Evolutionary conservation across 2,888 invertebrate genomes (phyloP).

Genomic region (Hemithea aestivaria): DNA sequence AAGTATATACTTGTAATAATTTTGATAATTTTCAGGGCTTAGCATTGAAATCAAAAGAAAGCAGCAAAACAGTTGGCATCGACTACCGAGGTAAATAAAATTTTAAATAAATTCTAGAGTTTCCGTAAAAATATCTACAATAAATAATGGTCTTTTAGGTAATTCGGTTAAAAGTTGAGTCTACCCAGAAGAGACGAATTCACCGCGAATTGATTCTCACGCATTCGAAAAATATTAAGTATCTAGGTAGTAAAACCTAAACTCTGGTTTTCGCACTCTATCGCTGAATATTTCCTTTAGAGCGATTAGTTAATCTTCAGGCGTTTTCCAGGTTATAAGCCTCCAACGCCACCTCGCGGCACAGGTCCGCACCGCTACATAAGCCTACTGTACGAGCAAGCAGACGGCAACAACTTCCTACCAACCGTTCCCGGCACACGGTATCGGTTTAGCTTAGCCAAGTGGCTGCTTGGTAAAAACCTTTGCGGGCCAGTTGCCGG

Average conservation of each 20-base stretch:
- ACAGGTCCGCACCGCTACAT: slow-evolving; percentile 68
- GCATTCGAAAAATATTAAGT: no score
- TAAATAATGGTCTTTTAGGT: no score
- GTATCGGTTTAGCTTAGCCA: slow-evolving; percentile 52
- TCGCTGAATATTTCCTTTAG: no score
- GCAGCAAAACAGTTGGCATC: slow-evolving; percentile 61
- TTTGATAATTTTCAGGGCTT: slow-evolving; percentile 48
- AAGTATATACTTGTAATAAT: no score
- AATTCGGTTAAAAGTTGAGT: no score
- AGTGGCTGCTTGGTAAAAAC: slow-evolving; percentile 65
- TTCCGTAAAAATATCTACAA: no score
- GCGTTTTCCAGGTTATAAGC: slow-evolving; percentile 55
- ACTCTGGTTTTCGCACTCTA: no score
- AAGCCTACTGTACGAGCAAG: slow-evolving; percentile 63
- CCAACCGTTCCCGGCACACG: slow-evolving; percentile 56
- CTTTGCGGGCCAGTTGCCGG: slow-evolving; percentile 67
- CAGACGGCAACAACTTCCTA: slow-evolving; percentile 65
- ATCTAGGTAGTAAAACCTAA: no score
- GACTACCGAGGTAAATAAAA: slow-evolving; percentile 64
- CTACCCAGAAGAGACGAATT: no score
- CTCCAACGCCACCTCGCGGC: slow-evolving; percentile 70
- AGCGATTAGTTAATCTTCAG: no score
- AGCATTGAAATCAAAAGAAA: slow-evolving; percentile 58
- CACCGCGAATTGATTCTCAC: no score
- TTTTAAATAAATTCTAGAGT: not conserved